These are phyloP conservation scores for Argopecten irradians DNA, from an alignment of 1,140 invertebrate species.

Conservation along the genomic window DNA sequence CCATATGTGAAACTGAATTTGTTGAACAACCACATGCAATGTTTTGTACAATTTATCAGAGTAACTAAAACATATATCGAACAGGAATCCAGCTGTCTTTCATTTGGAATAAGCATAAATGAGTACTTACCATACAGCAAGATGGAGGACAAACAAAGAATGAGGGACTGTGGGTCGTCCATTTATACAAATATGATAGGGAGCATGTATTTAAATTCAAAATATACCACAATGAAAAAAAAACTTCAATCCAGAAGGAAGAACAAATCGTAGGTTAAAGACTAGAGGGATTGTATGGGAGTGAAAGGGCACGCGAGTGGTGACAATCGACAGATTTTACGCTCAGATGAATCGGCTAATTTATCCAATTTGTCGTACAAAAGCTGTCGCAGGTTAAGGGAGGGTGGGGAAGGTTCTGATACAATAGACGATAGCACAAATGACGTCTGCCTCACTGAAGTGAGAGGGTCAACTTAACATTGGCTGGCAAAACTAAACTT, in stretches of 20 bases:
- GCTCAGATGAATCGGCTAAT: constrained; percentile 9
- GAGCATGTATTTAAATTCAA: not conserved
- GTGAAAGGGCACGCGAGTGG: not conserved
- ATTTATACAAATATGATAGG: not conserved
- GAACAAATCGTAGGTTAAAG: not conserved
- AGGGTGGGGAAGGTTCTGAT: not conserved
- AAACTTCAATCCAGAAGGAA: not conserved
- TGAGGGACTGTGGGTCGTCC: not conserved
- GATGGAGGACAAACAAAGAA: not conserved
- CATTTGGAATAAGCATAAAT: too few species aligned
- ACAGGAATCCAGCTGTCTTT: too few species aligned
- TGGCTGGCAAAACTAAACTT: too few species aligned
- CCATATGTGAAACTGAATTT: too few species aligned
- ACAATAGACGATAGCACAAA: not conserved
- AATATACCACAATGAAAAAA: constrained; percentile 12
- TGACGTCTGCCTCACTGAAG: not conserved
- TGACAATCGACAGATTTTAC: constrained; percentile 9
- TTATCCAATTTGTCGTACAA: constrained; percentile 16
- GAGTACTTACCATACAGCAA: not conserved
- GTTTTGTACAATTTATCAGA: too few species aligned
- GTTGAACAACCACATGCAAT: too few species aligned
- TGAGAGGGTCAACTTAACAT: not conserved
- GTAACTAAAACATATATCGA: too few species aligned
- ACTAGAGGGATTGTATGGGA: not conserved
- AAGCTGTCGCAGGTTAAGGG: constrained; percentile 9